Percentiles rank a stretch among this genome's conserved stretches.
Evolutionary conservation across 2,113 vertebrate species (phyloP).

Genomic region (Sphyrna mokarran): DNA sequence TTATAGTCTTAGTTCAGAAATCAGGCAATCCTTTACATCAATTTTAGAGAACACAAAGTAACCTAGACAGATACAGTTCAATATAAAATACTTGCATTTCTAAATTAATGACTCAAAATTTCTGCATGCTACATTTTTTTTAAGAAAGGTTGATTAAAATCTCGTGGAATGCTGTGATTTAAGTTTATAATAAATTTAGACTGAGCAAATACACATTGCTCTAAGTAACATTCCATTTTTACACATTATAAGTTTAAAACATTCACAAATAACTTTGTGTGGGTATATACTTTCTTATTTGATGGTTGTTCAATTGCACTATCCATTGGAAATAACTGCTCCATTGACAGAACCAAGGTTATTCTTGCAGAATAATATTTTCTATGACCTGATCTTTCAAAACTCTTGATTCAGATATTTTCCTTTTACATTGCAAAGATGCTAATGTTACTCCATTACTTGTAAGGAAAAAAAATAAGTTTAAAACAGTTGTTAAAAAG

Average conservation of each 20-base stretch:
- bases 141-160: neutral
- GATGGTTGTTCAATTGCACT: neutral
- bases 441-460: neutral
- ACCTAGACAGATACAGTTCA: neutral
- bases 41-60: neutral
- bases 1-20: neutral
- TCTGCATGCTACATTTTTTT: neutral
- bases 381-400: neutral
- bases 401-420: neutral
- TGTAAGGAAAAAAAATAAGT: neutral
- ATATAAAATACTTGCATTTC: neutral
- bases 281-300: neutral
- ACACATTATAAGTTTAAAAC: neutral
- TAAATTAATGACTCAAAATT: no score
- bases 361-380: neutral
- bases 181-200: neutral
- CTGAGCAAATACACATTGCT: neutral
- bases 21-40: neutral
- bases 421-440: neutral
- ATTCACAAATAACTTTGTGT: neutral
- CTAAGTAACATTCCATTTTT: neutral
- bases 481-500: neutral
- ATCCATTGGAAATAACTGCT: neutral
- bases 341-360: neutral
- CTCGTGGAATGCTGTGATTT: neutral